phyloP scores from a whole-genome alignment of 1,140 invertebrate species.

The Atta cephalotes region DNA sequence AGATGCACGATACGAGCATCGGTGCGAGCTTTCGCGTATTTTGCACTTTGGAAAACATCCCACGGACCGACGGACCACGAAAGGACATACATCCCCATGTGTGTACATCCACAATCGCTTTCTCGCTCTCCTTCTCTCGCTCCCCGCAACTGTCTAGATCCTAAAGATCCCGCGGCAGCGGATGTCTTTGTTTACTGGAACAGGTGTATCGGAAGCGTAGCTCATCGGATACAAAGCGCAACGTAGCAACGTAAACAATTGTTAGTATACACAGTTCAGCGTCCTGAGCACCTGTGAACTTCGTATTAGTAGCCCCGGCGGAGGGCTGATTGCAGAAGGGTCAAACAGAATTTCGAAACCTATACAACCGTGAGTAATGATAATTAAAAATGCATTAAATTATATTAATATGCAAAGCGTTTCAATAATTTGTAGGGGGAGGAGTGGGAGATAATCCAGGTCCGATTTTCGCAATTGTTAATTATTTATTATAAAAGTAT shows the following conservation, averaged over 20 bases:
- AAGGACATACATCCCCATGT: conserved; percentile 17
- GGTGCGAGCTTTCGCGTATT: conserved; percentile 47
- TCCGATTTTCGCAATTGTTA: conserved; percentile 3
- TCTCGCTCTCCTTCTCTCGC: conserved; percentile 12
- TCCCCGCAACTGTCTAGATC: conserved; percentile 39
- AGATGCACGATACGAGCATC: conserved; percentile 6
- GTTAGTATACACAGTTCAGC: conserved; percentile 38
- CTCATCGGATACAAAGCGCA: conserved; percentile 40
- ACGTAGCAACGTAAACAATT: conserved; percentile 49
- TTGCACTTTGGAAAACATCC: conserved; percentile 39
- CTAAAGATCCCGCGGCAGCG: conserved; percentile 47
- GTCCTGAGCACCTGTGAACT: conserved; percentile 16
- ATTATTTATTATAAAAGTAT: conserved; percentile 27
- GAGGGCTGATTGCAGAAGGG: background rate
- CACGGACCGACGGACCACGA: background rate
- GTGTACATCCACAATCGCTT: background rate
- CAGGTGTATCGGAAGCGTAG: conserved; percentile 46
- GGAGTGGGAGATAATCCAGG: background rate
- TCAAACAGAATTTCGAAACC: conserved; percentile 4
- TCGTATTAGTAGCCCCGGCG: background rate
- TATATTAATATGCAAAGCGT: background rate
- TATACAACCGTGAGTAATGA: background rate
- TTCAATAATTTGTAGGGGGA: background rate
- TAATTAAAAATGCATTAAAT: conserved; percentile 51
- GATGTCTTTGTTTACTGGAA: conserved; percentile 51